Conservation (phyloP, 2,888 invertebrate genomes). For the Nephrocerus scutellatus region DNA sequence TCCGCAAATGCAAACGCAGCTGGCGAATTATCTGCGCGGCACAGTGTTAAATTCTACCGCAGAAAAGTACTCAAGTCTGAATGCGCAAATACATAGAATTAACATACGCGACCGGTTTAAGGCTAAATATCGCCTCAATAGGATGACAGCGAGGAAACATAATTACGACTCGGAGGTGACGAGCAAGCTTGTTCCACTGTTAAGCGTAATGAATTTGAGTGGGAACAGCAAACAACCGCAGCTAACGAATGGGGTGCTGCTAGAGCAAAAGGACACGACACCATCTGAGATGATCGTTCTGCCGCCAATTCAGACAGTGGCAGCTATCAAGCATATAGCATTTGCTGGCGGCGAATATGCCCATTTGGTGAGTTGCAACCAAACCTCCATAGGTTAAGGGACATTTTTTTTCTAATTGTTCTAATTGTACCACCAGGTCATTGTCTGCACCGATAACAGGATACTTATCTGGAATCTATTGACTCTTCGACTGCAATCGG, state of each 20-base stretch:
- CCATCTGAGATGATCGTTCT: neutral
- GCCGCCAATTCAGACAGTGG: slow-evolving; percentile 26
- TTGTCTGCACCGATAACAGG: slow-evolving; percentile 49
- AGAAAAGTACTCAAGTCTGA: slow-evolving; percentile 16
- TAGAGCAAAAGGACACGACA: slow-evolving; percentile 1
- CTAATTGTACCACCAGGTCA: slow-evolving; percentile 27
- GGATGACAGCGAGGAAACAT: slow-evolving; percentile 22
- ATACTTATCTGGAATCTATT: slow-evolving; percentile 63
- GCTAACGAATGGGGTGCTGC: slow-evolving; percentile 11
- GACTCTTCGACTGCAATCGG: slow-evolving; percentile 57
- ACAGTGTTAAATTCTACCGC: slow-evolving; percentile 17
- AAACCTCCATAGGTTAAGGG: neutral
- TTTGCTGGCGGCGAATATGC: slow-evolving; percentile 43
- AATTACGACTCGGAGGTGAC: slow-evolving; percentile 25
- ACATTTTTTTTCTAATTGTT: neutral
- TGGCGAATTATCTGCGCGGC: slow-evolving; percentile 28
- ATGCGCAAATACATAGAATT: slow-evolving; percentile 27
- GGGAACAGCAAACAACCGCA: slow-evolving; percentile 9
- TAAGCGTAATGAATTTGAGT: slow-evolving; percentile 32
- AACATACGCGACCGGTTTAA: slow-evolving; percentile 36
- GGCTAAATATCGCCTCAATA: slow-evolving; percentile 36
- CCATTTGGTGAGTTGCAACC: slow-evolving; percentile 34
- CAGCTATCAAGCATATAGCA: slow-evolving; percentile 38
- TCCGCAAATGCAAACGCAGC: slow-evolving; percentile 23
- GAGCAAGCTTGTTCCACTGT: slow-evolving; percentile 31